Percentiles rank a stretch among this genome's conserved stretches.
phyloP scores from a whole-genome alignment of 64 coral and sea anemone genomes.

The Platygyra sinensis region DNA sequence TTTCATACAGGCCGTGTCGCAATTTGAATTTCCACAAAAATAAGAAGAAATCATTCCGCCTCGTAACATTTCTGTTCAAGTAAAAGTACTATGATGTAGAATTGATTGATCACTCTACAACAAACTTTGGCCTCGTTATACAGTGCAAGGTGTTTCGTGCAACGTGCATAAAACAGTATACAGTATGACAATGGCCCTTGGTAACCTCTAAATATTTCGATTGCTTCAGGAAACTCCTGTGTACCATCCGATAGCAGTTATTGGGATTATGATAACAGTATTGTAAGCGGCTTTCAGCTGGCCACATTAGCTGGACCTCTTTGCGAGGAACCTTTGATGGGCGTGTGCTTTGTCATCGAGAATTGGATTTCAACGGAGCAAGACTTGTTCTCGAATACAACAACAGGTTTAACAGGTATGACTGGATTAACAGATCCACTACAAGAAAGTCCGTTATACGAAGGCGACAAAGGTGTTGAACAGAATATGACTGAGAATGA shows the following conservation, averaged over 20 bases:
- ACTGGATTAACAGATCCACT: background rate
- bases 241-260: conserved; percentile 14
- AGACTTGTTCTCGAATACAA: background rate
- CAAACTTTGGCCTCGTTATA: too few species aligned
- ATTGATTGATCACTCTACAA: too few species aligned
- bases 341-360: conserved; percentile 92
- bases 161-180: too few species aligned
- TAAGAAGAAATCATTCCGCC: too few species aligned
- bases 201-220: background rate
- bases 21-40: too few species aligned
- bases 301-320: conserved; percentile 82
- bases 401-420: background rate
- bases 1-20: too few species aligned
- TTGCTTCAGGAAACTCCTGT: background rate
- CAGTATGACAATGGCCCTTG: background rate
- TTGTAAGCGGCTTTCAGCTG: conserved; percentile 91
- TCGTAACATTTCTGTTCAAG: too few species aligned
- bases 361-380: conserved; percentile 56
- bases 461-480: background rate
- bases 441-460: background rate
- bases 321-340: conserved; percentile 97
- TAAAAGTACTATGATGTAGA: too few species aligned
- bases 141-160: too few species aligned
- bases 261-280: conserved; percentile 86
- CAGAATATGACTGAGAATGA: background rate